Evolutionary conservation across 1,140 invertebrate species (phyloP).

Genomic region (Papilio xuthus): DNA sequence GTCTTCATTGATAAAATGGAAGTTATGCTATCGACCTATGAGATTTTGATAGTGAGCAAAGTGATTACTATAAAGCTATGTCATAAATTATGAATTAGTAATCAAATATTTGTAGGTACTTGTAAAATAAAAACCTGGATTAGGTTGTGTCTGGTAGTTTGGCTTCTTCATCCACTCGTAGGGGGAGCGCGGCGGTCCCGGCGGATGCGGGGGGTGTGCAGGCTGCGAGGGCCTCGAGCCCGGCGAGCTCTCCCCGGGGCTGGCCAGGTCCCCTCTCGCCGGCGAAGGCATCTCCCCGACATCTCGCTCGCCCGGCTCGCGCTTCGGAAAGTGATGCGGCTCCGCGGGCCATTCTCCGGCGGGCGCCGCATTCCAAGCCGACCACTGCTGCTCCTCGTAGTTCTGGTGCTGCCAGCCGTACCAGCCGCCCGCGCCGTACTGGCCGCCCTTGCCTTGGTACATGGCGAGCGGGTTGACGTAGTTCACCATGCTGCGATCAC

Average conservation of each 20-base stretch:
- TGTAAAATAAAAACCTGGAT: constrained; percentile 86
- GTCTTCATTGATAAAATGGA: not conserved
- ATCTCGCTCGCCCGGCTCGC: constrained; percentile 72
- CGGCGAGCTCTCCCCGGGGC: constrained; percentile 82
- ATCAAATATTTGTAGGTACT: constrained; percentile 40
- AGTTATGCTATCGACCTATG: not conserved
- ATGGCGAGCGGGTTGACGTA: constrained; percentile 83
- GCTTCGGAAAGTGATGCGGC: constrained; percentile 71
- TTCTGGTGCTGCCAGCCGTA: constrained; percentile 81
- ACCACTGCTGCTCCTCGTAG: constrained; percentile 81
- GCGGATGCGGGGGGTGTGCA: constrained; percentile 81
- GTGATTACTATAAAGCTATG: not conserved
- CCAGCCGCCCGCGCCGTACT: constrained; percentile 76
- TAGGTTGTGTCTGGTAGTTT: constrained; percentile 90
- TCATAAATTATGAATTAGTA: constrained; percentile 37
- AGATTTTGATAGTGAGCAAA: not conserved
- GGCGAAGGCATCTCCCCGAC: constrained; percentile 83
- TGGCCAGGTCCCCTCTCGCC: constrained; percentile 85
- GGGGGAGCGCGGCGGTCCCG: constrained; percentile 87
- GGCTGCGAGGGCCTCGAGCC: constrained; percentile 78
- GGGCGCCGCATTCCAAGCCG: constrained; percentile 80
- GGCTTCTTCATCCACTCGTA: constrained; percentile 96
- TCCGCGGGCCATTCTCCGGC: constrained; percentile 77
- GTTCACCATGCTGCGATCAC: constrained; percentile 82
- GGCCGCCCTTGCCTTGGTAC: constrained; percentile 82